Conservation (phyloP, 2,113 vertebrate species). For the Pelmatolapia mariae region DNA sequence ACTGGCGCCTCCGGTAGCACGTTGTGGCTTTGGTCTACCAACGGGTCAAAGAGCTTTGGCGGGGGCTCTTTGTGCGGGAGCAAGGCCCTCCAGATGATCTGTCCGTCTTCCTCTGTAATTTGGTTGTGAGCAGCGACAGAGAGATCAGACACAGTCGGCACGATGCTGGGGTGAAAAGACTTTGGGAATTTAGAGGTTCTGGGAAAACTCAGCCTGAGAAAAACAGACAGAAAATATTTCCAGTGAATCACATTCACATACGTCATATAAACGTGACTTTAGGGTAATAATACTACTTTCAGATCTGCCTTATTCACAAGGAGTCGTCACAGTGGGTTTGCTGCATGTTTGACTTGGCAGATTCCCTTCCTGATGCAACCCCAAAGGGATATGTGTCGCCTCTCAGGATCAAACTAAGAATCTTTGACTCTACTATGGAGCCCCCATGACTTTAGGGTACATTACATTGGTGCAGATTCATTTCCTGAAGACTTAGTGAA, state of each 20-base stretch:
- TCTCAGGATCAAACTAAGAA: neutral
- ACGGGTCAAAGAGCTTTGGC: neutral
- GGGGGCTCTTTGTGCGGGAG: slow-evolving; percentile 36
- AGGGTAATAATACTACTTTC: neutral
- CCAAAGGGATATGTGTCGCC: neutral
- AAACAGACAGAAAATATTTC: neutral
- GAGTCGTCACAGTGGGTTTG: neutral
- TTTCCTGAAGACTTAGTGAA: neutral
- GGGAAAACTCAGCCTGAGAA: slow-evolving; percentile 33
- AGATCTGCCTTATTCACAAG: neutral
- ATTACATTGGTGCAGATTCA: neutral
- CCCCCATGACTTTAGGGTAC: neutral
- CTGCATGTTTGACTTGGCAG: neutral
- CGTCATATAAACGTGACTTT: fast-evolving
- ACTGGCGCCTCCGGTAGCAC: neutral
- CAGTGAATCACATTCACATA: neutral
- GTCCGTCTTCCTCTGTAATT: slow-evolving; percentile 18
- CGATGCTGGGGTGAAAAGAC: neutral
- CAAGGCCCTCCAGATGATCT: slow-evolving; percentile 38
- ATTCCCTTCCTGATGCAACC: neutral
- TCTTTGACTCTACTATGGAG: neutral
- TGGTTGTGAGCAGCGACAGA: neutral
- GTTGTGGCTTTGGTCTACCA: neutral
- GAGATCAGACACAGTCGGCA: slow-evolving; percentile 1
- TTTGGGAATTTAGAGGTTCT: neutral